These are phyloP conservation scores for Meandrusa payeni DNA, from an alignment of 2,888 invertebrate genomes.

Conservation along the genomic window DNA sequence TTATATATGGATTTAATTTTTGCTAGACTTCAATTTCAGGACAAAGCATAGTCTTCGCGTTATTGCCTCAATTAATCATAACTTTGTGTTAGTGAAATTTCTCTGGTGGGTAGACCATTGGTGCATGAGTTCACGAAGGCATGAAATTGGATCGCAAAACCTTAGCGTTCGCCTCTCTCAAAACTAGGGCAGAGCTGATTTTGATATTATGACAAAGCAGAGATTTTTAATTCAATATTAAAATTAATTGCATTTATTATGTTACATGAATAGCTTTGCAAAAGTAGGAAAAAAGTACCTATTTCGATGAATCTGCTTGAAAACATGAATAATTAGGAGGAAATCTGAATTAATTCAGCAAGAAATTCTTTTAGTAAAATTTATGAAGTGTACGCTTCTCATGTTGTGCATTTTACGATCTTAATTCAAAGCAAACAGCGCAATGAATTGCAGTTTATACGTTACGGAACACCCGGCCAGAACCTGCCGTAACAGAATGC, in stretches of 20 bases:
- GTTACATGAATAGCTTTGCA: slow-evolving; percentile 25
- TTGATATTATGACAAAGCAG: slow-evolving; percentile 38
- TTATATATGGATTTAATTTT: slow-evolving; percentile 34
- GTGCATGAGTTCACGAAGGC: slow-evolving; percentile 73
- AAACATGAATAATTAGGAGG: slow-evolving; percentile 24
- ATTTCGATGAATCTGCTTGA: slow-evolving; percentile 17
- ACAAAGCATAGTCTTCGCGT: slow-evolving; percentile 62
- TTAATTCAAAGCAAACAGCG: slow-evolving; percentile 46
- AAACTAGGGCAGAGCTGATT: slow-evolving; percentile 64
- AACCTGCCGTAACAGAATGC: slow-evolving; percentile 62
- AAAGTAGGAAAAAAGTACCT: slow-evolving; percentile 22
- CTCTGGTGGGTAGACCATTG: slow-evolving; percentile 64
- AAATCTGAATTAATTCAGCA: slow-evolving; percentile 25
- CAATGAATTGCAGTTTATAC: slow-evolving; percentile 44
- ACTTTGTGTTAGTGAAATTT: slow-evolving; percentile 77
- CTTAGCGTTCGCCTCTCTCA: slow-evolving; percentile 54
- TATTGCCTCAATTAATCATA: slow-evolving; percentile 79
- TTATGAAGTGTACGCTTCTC: slow-evolving; percentile 23
- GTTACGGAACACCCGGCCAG: slow-evolving; percentile 26
- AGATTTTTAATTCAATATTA: slow-evolving; percentile 28
- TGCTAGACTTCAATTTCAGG: slow-evolving; percentile 38
- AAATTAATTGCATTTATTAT: slow-evolving; percentile 28
- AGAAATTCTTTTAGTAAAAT: slow-evolving; percentile 21
- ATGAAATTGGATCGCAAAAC: slow-evolving; percentile 76
- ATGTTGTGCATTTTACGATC: slow-evolving; percentile 32